Evolutionary conservation across 2,888 invertebrate species (phyloP), one percentile per base, ranked within the genome.

Genomic region (Tipula helvola): DNA sequence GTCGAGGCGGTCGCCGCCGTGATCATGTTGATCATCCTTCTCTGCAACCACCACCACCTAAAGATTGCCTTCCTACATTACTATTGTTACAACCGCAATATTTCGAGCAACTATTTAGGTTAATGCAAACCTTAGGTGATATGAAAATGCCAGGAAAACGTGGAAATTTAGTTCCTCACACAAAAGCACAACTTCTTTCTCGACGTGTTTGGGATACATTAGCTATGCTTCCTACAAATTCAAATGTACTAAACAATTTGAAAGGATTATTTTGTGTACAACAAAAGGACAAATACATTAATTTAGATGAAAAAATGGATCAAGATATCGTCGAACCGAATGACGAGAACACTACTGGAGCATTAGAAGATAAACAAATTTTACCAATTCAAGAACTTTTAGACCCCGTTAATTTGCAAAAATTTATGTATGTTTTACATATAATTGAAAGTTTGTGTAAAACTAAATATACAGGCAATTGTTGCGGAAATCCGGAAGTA

Each of bases 151-250:
- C 94, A 0, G 94, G 95, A 0, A 95, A 95, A 89, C 94, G 93
- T 88, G 95, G 95, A 88, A 90, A 90, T 88, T 88, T 91, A 36
- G 91, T 95, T 93, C 95, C 96, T 0, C 96, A 97, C 89, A 96
- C 96, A 1, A 97, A 96, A 92, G 97, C 97, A 0, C 97, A 97
- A 90, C 94, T 97, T 0, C 91, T 98, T 86, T 98, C 98, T 0
- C 93, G 98, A 42, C 94, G 97, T 83, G 98, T 98, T 0, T 98
- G 98, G 98, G 98, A 98, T 90, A 97, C 98, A 86, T 92, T 98
- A 36, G 97, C 97, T 90, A 94, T 98, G 88, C 93, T 98, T 86
- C 98, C 98, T 0, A 96, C 98, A 0, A 97, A 96, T 92, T 97
- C 97, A 0, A 95, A 95, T 3, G 93, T 98, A 83, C 91, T 97